phyloP scores from a whole-genome alignment of 2,888 invertebrate genomes.

The Mayetiola destructor region DNA sequence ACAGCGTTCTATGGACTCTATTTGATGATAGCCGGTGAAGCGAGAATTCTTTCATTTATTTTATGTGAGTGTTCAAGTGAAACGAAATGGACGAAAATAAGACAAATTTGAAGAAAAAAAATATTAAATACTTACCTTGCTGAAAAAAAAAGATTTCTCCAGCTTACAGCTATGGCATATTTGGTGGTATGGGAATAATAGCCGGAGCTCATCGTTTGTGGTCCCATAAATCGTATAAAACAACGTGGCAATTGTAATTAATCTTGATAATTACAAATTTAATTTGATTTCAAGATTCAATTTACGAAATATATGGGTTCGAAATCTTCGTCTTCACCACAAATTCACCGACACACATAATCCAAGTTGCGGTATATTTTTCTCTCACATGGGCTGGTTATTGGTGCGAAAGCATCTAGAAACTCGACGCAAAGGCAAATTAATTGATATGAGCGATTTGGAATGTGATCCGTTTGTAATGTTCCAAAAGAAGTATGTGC shows the following conservation, averaged over 20 bases:
- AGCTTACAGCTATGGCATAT: conserved; percentile 4
- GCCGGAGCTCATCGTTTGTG: conserved; percentile 69
- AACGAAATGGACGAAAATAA: background rate
- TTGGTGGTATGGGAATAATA: conserved; percentile 13
- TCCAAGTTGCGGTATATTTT: conserved; percentile 79
- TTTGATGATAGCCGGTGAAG: conserved; percentile 30
- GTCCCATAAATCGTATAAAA: conserved; percentile 88
- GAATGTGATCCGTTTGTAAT: conserved; percentile 68
- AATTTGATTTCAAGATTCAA: conserved; percentile 77
- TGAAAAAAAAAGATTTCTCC: no score
- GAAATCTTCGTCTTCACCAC: conserved; percentile 54
- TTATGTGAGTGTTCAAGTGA: conserved; percentile 3
- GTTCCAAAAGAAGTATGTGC: conserved; percentile 67
- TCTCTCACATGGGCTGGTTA: conserved; percentile 91
- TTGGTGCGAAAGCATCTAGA: conserved; percentile 77
- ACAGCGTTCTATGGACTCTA: conserved; percentile 47
- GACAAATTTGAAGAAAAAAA: background rate
- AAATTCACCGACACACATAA: conserved; percentile 85
- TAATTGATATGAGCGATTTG: conserved; percentile 77
- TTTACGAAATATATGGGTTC: conserved; percentile 68
- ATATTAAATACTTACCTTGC: background rate
- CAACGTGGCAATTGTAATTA: conserved; percentile 66
- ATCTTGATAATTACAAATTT: conserved; percentile 69
- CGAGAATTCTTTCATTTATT: background rate
- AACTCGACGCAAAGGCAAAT: conserved; percentile 68